These are phyloP conservation scores for Ophioninae sp. DNA, from an alignment of 2,888 invertebrate species.

Conservation along the genomic window DNA sequence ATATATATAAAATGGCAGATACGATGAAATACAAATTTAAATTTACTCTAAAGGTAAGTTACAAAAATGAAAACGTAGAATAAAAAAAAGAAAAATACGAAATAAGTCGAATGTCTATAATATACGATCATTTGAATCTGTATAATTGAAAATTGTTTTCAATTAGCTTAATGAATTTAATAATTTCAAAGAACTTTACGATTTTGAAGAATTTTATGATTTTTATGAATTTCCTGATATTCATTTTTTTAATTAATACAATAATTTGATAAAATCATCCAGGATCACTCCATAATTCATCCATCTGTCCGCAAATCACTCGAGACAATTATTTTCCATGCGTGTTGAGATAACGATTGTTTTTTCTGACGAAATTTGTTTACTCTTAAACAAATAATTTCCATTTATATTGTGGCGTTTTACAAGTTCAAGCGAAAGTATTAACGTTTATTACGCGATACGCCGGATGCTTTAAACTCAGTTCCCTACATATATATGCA, in stretches of 20 bases:
- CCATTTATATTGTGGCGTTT: not conserved
- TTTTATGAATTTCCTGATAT: not conserved
- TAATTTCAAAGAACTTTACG: not conserved
- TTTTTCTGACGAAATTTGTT: not conserved
- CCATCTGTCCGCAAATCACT: too few species aligned
- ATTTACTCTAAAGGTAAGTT: too few species aligned
- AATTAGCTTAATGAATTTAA: not conserved
- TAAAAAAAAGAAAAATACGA: too few species aligned
- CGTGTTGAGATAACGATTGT: not conserved
- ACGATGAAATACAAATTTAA: not conserved
- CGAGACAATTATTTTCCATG: too few species aligned
- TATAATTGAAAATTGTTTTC: too few species aligned
- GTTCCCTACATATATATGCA: constrained; percentile 37
- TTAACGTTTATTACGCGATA: not conserved
- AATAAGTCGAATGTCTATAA: too few species aligned
- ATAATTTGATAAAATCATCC: too few species aligned
- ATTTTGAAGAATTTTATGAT: not conserved
- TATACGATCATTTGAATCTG: too few species aligned
- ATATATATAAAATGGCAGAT: not conserved
- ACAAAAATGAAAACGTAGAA: too few species aligned
- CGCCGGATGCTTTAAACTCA: not conserved
- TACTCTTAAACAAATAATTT: not conserved
- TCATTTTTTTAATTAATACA: not conserved
- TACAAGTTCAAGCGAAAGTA: too few species aligned
- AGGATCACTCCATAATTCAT: too few species aligned